These are phyloP conservation scores for Imbricaverruca yamaguchii DNA, from an alignment of 2,888 invertebrate genomes.

Conservation along the genomic window DNA sequence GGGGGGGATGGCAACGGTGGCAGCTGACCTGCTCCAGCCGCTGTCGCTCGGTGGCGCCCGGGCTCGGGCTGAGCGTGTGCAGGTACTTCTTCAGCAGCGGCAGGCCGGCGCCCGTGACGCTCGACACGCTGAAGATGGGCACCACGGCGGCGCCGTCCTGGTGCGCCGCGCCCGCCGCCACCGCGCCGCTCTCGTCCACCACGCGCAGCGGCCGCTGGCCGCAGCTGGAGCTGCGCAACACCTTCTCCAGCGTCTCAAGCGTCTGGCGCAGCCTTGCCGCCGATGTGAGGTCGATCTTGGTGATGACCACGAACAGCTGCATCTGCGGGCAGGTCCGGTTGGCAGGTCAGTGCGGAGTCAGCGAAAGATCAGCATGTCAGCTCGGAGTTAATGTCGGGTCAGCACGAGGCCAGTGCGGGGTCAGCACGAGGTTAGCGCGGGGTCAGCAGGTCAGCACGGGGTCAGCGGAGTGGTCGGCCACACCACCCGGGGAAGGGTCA, in stretches of 20 bases:
- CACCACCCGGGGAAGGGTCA: no score
- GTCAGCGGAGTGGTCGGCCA: no score
- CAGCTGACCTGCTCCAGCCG: constrained; percentile 54
- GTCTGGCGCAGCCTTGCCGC: constrained; percentile 37
- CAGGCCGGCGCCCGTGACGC: constrained; percentile 78
- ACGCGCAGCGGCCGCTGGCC: neutral
- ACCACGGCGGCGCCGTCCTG: constrained; percentile 56
- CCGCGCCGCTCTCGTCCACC: neutral
- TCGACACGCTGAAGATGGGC: constrained; percentile 81
- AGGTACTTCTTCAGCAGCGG: constrained; percentile 77
- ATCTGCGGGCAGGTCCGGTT: constrained; percentile 36
- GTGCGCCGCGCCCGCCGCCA: constrained; percentile 32
- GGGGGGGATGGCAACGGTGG: no score
- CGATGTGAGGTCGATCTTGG: constrained; percentile 96
- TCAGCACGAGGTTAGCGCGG: neutral
- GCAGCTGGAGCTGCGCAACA: constrained; percentile 61
- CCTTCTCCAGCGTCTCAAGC: constrained; percentile 51
- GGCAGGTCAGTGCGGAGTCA: neutral
- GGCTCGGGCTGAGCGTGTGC: constrained; percentile 64
- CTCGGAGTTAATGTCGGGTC: neutral
- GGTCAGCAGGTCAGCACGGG: no score
- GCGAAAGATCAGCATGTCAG: neutral
- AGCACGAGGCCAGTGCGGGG: neutral
- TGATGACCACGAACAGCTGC: constrained; percentile 93
- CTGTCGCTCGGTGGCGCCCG: constrained; percentile 57